Conservation (phyloP, 2,113 vertebrate species). For the Dendropsophus ebraccatus region DNA sequence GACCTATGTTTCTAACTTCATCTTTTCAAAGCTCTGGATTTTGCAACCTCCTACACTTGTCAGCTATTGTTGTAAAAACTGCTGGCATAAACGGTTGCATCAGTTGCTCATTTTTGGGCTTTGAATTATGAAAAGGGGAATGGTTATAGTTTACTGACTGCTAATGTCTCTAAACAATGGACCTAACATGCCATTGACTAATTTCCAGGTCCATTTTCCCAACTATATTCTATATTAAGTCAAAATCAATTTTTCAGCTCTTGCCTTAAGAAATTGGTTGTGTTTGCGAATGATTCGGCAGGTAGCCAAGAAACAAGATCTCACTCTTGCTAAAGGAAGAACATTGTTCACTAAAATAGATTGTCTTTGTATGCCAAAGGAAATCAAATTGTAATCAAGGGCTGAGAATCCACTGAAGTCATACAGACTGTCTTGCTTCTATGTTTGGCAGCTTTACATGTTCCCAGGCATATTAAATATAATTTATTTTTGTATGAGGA, state of each 20-base stretch:
- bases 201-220: slow-evolving; percentile 65
- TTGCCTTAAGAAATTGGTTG: slow-evolving; percentile 66
- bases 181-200: slow-evolving; percentile 63
- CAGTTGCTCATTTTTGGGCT: slow-evolving; percentile 4
- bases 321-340: slow-evolving; percentile 82
- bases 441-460: slow-evolving; percentile 74
- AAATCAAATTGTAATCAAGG: slow-evolving; percentile 85
- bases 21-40: neutral
- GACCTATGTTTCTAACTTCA: neutral
- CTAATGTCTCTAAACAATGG: slow-evolving; percentile 59
- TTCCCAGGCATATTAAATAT: slow-evolving; percentile 82
- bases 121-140: slow-evolving; percentile 4
- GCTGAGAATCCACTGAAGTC: slow-evolving; percentile 86
- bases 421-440: slow-evolving; percentile 78
- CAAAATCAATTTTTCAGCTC: slow-evolving; percentile 60
- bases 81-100: neutral
- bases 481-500: slow-evolving; percentile 73
- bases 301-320: slow-evolving; percentile 71
- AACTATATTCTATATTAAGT: slow-evolving; percentile 64
- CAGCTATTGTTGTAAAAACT: slow-evolving; percentile 1
- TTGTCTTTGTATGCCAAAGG: slow-evolving; percentile 85
- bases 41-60: slow-evolving; percentile 18
- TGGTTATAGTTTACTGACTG: slow-evolving; percentile 60
- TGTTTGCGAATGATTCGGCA: slow-evolving; percentile 67
- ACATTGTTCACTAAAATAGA: slow-evolving; percentile 93